These are phyloP conservation scores for Machimus rusticus DNA, from an alignment of 2,888 invertebrate genomes.

Conservation along the genomic window DNA sequence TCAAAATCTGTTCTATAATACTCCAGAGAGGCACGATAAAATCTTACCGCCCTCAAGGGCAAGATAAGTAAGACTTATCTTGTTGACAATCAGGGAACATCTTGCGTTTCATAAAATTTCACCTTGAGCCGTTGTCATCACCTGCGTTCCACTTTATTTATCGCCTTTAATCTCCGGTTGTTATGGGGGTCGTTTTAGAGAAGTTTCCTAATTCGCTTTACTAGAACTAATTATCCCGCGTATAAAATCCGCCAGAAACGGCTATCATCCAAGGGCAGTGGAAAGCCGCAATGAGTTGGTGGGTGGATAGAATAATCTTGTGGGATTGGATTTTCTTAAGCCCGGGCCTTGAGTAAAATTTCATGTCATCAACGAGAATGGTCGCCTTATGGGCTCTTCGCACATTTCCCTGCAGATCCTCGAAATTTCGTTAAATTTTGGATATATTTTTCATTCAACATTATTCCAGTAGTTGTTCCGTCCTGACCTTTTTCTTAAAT, in stretches of 20 bases:
- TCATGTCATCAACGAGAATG: conserved; percentile 27
- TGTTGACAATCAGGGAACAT: background rate
- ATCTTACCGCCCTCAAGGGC: background rate
- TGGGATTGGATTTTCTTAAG: conserved; percentile 14
- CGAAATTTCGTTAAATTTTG: conserved; percentile 23
- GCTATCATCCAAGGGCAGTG: conserved; percentile 6
- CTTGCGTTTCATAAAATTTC: background rate
- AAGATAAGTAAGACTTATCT: background rate
- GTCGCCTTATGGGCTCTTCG: conserved; percentile 26
- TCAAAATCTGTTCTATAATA: background rate
- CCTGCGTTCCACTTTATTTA: conserved; percentile 1
- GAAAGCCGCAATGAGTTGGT: background rate
- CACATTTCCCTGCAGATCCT: conserved; percentile 26
- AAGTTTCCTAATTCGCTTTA: conserved; percentile 14
- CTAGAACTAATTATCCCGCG: conserved; percentile 21
- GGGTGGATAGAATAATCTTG: conserved; percentile 2
- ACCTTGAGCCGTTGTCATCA: conserved; percentile 7
- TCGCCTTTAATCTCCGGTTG: conserved; percentile 10
- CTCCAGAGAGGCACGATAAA: background rate
- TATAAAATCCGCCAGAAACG: conserved; percentile 4
- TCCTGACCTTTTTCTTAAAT: conserved; percentile 9
- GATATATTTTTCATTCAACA: conserved; percentile 13
- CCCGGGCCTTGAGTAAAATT: conserved; percentile 3
- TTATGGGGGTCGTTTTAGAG: background rate
- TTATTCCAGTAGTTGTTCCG: background rate